A percentile compares a stretch with the other conserved stretches of the same genome.
Evolutionary conservation across 2,888 invertebrate genomes (phyloP).

Genomic region (Caenorhabditis macrosperma): DNA sequence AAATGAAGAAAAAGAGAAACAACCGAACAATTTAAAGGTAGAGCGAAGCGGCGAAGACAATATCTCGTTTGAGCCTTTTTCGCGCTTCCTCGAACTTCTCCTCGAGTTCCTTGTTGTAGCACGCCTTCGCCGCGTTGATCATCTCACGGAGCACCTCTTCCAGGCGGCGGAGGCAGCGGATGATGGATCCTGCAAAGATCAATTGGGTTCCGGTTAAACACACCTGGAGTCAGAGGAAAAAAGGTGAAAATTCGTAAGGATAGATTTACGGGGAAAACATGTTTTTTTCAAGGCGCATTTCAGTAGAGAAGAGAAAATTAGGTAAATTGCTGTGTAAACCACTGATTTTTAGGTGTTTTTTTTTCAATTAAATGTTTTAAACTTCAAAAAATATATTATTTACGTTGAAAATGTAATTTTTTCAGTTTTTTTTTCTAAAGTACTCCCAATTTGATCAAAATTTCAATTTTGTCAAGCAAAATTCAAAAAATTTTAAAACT

Average conservation of each 20-base stretch:
- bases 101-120: constrained; percentile 72
- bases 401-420: no score
- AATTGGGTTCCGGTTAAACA: no score
- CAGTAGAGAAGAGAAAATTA: no score
- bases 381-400: background rate
- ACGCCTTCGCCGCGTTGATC: constrained; percentile 81
- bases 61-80: constrained; percentile 91
- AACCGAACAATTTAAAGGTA: constrained; percentile 85
- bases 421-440: no score
- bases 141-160: constrained; percentile 96
- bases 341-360: no score
- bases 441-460: no score
- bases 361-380: no score
- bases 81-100: constrained; percentile 82
- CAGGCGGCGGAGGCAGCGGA: constrained; percentile 93
- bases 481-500: no score
- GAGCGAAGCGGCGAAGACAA: constrained; percentile 98
- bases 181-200: constrained; percentile 85
- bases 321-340: no score
- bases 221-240: constrained; percentile 2
- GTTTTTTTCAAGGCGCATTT: no score
- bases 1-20: constrained; percentile 10
- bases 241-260: background rate
- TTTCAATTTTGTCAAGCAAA: no score
- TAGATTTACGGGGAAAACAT: no score